phyloP scores from a whole-genome alignment of 2,113 vertebrate species.

The Microtus ochrogaster region DNA sequence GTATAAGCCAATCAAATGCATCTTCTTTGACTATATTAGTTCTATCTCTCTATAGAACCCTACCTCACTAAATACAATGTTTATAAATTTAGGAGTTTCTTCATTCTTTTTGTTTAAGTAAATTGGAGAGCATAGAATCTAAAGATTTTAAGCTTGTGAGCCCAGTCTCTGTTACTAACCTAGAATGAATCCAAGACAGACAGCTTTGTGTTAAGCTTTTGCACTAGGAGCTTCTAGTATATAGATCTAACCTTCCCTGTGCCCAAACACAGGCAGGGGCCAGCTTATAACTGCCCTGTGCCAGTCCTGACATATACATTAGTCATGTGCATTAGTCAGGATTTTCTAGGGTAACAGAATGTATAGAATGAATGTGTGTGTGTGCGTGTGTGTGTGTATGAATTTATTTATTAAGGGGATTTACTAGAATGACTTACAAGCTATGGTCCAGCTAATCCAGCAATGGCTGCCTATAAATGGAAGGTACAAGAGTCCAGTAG shows the following conservation, averaged over 20 bases:
- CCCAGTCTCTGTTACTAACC: not conserved
- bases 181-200: conserved; percentile 56
- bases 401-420: not conserved
- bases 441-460: not conserved
- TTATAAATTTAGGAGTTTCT: not conserved
- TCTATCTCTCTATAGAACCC: not conserved
- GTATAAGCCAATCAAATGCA: not conserved
- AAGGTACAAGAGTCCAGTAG: not conserved
- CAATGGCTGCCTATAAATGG: not conserved
- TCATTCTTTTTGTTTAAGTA: not conserved
- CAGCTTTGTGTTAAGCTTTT: not conserved
- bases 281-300: not conserved
- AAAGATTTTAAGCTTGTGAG: not conserved
- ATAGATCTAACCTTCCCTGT: not conserved
- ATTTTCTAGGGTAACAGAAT: not conserved
- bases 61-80: not conserved
- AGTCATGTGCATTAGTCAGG: not conserved
- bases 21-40: not conserved
- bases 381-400: too few species aligned
- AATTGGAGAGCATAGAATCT: not conserved
- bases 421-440: not conserved
- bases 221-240: not conserved
- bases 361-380: not conserved
- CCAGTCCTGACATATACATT: not conserved
- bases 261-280: not conserved